A percentile compares a stretch with the other conserved stretches of the same genome.
These are phyloP conservation scores for Drosophila nigromelanica DNA, from an alignment of 1,140 invertebrate genomes.

Conservation along the genomic window DNA sequence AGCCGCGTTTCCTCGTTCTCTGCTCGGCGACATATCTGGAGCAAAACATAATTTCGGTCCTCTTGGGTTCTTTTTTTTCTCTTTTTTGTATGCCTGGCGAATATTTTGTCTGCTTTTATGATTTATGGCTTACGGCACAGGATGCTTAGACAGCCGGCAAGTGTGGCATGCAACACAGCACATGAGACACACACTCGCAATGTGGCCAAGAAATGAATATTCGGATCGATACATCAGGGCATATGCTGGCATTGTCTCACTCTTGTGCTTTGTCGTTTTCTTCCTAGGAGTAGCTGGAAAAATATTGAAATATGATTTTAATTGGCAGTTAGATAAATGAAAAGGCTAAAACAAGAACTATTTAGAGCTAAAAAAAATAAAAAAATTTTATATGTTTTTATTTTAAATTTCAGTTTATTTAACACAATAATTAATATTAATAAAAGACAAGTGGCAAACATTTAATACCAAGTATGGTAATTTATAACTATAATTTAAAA, in stretches of 20 bases:
- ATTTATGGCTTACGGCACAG: constrained; percentile 63
- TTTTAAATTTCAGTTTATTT: too few relatives aligned
- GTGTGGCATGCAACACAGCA: constrained; percentile 43
- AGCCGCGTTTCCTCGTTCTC: constrained; percentile 35
- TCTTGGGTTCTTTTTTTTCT: constrained; percentile 16
- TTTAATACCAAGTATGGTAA: too few relatives aligned
- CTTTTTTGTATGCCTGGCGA: constrained; percentile 40
- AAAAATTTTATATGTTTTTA: too few relatives aligned
- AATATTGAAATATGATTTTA: neutral
- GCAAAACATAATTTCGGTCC: constrained; percentile 61
- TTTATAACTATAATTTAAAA: too few relatives aligned
- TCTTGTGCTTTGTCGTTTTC: too few relatives aligned
- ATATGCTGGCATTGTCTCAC: constrained; percentile 23
- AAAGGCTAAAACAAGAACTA: neutral
- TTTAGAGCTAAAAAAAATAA: too few relatives aligned
- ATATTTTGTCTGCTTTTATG: constrained; percentile 59
- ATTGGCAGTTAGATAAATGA: neutral
- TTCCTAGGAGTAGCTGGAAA: neutral
- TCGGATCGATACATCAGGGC: constrained; percentile 27
- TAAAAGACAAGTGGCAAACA: too few relatives aligned
- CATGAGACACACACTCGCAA: constrained; percentile 20
- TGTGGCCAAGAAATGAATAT: constrained; percentile 32
- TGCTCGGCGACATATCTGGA: constrained; percentile 61
- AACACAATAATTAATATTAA: too few relatives aligned
- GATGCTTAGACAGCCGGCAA: constrained; percentile 64